Evolutionary conservation across 2,113 vertebrate species (phyloP).

Genomic region (Pelmatolapia mariae): DNA sequence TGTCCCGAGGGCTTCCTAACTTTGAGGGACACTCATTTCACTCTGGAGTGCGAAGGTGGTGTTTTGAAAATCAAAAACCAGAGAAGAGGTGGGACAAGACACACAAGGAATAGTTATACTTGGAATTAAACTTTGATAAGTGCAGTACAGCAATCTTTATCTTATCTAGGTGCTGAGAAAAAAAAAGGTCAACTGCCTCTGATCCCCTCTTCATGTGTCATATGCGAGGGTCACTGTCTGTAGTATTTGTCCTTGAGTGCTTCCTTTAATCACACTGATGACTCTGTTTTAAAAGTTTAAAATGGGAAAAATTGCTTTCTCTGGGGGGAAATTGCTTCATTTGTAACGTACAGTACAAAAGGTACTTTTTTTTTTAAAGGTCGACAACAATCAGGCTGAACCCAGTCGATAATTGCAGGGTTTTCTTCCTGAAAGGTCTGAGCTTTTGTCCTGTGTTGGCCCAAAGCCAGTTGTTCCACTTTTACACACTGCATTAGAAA

Average conservation of each 20-base stretch:
- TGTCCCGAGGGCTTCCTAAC: background rate
- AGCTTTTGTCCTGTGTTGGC: conserved; percentile 34
- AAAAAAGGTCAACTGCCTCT: background rate
- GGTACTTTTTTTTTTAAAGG: background rate
- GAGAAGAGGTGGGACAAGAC: background rate
- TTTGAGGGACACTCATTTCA: background rate
- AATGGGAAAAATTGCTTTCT: conserved; percentile 15
- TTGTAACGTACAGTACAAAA: conserved; percentile 39
- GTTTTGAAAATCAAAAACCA: conserved; percentile 1
- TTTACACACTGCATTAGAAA: conserved; percentile 37
- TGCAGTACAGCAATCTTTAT: background rate
- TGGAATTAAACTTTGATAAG: background rate
- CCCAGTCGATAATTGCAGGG: conserved; percentile 39
- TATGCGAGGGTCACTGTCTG: background rate
- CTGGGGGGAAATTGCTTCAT: conserved; percentile 19
- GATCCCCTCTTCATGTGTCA: background rate
- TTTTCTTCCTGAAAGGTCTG: conserved; percentile 6
- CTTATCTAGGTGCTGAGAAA: background rate
- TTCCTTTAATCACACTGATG: conserved; percentile 20
- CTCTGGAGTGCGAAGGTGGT: background rate
- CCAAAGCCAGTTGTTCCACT: conserved; percentile 46
- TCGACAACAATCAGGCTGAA: conserved; percentile 19
- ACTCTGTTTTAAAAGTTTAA: conserved; percentile 16
- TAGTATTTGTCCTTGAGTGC: background rate
- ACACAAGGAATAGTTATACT: background rate